Base-by-base conservation (phyloP, 2,888 invertebrate species). In the Hydrotaea cyrtoneurina region DNA sequence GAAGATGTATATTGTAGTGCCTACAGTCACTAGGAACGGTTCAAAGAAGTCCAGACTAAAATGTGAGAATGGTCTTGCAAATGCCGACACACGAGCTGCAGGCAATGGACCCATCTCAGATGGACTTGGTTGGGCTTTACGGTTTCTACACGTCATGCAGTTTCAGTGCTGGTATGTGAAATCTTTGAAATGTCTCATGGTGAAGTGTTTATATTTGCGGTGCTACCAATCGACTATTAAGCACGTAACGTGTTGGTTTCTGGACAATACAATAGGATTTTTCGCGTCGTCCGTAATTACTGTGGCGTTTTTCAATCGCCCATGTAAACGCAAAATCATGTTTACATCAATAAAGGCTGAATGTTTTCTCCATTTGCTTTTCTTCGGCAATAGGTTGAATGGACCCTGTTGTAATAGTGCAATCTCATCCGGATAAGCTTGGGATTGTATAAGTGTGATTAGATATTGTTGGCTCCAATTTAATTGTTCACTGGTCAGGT, bases 41-140 rank as follows among this genome's bases (percentile, higher is more conserved):
- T 83, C 86, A 15, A 86, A 87, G 21, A 80, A 86, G 50, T 83
- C 86, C 0, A 85, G 57, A 5, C 80, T 80, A 0, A 80, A 85
- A n/a, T n/a, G n/a, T n/a, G n/a, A n/a, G n/a, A n/a, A 82, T 31
- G 82, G 73, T n/a, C 26, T 73, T 7, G 72, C 62, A 26, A 66
- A 86, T n/a, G 85, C 50, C 13, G 74, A 39, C 15, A 86, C 17
- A 23, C 87, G 82, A n/a, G 86, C 86, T 59, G 26, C 36, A 1
- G 82, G 82, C 15, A 86, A n/a, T 10, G 72, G 78, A 11, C 80
- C 86, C 86, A 86, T 87, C 17, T 86, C 76, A 5, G 85, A 85
- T 0, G 81, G 80, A 8, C n/a, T 26, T 19, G 86, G 87, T 0
- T 43, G 69, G 3, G 80, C 73, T 2, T 55, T 57, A 7, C 55